Base-by-base conservation (phyloP, 2,797 vertebrate species). In the Schizopygopsis malacanthus region DNA sequence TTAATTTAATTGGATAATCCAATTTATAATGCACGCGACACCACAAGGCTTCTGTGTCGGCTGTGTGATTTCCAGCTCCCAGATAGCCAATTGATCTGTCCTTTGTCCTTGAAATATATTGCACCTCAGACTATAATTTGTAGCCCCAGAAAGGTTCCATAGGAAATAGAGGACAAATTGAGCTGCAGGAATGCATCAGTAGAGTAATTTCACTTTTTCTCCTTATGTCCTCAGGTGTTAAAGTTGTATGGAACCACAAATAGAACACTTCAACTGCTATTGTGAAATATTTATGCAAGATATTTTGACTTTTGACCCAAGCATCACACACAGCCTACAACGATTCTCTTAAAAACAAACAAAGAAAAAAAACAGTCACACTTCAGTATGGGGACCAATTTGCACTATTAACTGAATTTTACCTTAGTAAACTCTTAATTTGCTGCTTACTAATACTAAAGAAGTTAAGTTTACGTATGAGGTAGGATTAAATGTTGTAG, bases 101-200 rank as follows among this genome's bases (percentile, higher is more conserved):
- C 69, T 85, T 89, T 80, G 85, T 89, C 79, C 71, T 85, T 81
- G 75, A 85, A 84, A 82, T 69, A 79, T 73, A 67, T 47, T 70
- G 47, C 71, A 43, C 54, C 43, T 56, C 45, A 72, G 16, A 71
- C n/a, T 73, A 63, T 56, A 79, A 82, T 72, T 50, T 87, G 39
- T 43, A 28, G 65, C 22, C 39, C 7, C 72, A 85, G 6, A 78
- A 76, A 71, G 7, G 82, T 85, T 82, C n/a, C 63, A 71, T 52
- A 41, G 43, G 25, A 61, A 54, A 7, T 28, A 54, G 18, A 41
- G 37, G 50, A 59, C 16, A 65, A 63, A 78, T 79, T 82, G 33
- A 82, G 25, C 65, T 52, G 20, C 20, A 50, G 41, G 12, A 15
- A 75, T 33, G 5, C 61, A 67, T 15, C 45, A n/a, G 12, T 13